phyloP scores from a whole-genome alignment of 2,113 vertebrate genomes.

The Pithys albifrons region DNA sequence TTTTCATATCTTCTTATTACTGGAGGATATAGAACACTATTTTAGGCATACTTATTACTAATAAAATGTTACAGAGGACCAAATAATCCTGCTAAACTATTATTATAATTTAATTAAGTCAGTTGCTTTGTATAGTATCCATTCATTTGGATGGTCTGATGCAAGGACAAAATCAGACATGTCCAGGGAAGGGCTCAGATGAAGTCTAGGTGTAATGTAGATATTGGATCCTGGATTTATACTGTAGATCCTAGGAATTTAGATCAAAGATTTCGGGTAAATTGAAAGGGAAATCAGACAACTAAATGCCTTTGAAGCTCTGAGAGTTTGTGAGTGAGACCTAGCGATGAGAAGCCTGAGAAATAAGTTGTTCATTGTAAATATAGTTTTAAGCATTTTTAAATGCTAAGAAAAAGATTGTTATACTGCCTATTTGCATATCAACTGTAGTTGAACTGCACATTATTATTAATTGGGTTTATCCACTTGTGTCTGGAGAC shows the following conservation, averaged over 20 bases:
- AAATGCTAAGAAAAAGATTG: not conserved
- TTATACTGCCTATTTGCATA: not conserved
- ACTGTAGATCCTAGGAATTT: not conserved
- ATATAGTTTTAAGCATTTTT: not conserved
- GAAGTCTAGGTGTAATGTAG: not conserved
- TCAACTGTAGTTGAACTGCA: not conserved
- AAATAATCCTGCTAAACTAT: not conserved
- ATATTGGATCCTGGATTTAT: not conserved
- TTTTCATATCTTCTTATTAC: not conserved
- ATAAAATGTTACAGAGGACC: not conserved
- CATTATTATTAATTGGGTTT: not conserved
- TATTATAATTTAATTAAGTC: not conserved
- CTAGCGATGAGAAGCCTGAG: not conserved
- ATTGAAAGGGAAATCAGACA: not conserved
- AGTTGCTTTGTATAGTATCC: not conserved
- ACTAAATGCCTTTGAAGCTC: not conserved
- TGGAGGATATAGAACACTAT: not conserved
- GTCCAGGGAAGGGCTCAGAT: not conserved
- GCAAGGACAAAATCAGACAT: not conserved
- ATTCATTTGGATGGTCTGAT: not conserved
- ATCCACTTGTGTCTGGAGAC: not conserved
- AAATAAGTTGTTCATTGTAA: not conserved
- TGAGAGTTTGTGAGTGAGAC: not conserved
- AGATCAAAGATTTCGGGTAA: not conserved
- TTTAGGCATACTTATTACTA: not conserved